Conservation (phyloP, 2,797 vertebrate species). For the Leptoclinus maculatus region DNA sequence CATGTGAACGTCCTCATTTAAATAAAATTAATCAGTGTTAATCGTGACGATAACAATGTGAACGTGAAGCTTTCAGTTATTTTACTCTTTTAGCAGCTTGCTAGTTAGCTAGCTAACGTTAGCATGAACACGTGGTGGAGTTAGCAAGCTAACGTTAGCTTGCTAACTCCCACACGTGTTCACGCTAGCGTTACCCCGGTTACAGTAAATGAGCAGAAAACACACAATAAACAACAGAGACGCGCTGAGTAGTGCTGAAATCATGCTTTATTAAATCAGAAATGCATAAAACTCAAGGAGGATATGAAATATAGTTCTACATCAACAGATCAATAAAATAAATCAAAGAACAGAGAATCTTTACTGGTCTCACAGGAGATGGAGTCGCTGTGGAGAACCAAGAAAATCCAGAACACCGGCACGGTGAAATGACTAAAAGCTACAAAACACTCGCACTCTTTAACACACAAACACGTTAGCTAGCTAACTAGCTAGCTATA, state of each 20-base stretch:
- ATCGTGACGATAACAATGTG: too few relatives aligned
- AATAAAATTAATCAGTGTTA: too few relatives aligned
- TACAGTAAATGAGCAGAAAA: background rate
- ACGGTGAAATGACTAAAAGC: slow-evolving; percentile 85
- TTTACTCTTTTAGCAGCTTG: too few relatives aligned
- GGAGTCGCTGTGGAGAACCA: slow-evolving; percentile 83
- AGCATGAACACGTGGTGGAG: too few relatives aligned
- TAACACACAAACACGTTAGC: slow-evolving; percentile 85
- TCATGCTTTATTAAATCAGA: slow-evolving; percentile 99
- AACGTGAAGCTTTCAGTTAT: too few relatives aligned
- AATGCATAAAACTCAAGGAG: slow-evolving; percentile 92
- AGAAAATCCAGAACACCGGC: slow-evolving; percentile 84
- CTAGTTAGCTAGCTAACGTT: background rate
- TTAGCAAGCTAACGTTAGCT: too few relatives aligned
- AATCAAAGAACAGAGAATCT: slow-evolving; percentile 85
- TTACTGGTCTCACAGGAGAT: slow-evolving; percentile 82
- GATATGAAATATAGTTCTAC: slow-evolving; percentile 86
- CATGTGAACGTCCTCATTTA: too few relatives aligned
- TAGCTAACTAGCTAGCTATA: slow-evolving; percentile 75
- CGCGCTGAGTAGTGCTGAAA: slow-evolving; percentile 90
- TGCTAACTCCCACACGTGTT: background rate
- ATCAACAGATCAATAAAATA: slow-evolving; percentile 83
- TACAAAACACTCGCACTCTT: slow-evolving; percentile 87
- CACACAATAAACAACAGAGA: slow-evolving; percentile 3
- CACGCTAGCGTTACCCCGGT: background rate